Evolutionary conservation across 2,888 invertebrate genomes (phyloP).

Genomic region (Cheiracanthium punctorium): DNA sequence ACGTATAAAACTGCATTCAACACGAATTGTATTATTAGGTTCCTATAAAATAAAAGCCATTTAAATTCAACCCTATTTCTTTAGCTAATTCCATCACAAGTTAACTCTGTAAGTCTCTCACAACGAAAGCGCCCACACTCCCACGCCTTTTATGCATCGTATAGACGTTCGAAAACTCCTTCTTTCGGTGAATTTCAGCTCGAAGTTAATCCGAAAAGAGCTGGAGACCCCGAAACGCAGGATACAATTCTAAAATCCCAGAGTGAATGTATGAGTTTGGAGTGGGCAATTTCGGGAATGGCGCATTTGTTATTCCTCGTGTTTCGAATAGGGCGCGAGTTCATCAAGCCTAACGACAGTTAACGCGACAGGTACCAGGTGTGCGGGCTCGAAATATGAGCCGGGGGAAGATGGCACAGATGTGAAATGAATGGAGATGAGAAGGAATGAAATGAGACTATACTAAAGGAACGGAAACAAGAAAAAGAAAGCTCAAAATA

Average conservation of each 20-base stretch:
- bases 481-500: background rate
- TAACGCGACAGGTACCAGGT: background rate
- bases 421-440: background rate
- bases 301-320: background rate
- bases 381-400: background rate
- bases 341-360: slow-evolving; percentile 1
- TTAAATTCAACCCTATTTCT: too few species aligned
- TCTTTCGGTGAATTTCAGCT: background rate
- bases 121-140: too few species aligned
- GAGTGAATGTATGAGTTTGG: background rate
- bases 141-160: too few species aligned
- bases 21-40: too few species aligned
- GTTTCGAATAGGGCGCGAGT: background rate
- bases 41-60: too few species aligned
- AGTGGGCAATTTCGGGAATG: background rate
- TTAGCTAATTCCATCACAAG: too few species aligned
- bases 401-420: background rate
- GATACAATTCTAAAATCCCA: background rate
- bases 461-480: background rate
- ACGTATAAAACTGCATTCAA: too few species aligned
- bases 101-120: too few species aligned
- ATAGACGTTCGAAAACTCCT: background rate
- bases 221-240: background rate
- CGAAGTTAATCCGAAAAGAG: too few species aligned
- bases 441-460: background rate